These are phyloP conservation scores for Acrobasis repandana DNA, from an alignment of 2,888 invertebrate species.

Conservation along the genomic window DNA sequence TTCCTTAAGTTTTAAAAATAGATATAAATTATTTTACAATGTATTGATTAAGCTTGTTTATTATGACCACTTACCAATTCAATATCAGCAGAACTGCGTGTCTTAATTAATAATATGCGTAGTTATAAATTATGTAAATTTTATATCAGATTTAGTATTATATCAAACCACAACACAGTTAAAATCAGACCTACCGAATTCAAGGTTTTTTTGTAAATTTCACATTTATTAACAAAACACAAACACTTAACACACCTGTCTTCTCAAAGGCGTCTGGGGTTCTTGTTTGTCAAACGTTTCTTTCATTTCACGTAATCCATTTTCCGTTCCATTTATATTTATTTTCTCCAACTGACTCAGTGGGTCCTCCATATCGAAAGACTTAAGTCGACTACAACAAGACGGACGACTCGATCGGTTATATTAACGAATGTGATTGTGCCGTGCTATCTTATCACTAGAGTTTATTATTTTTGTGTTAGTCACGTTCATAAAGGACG, in stretches of 20 bases:
- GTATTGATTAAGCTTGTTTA: too few species aligned
- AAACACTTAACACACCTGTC: constrained; percentile 63
- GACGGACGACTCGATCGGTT: constrained; percentile 38
- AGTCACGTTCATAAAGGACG: constrained; percentile 9
- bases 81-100: neutral
- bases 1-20: too few species aligned
- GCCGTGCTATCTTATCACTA: constrained; percentile 54
- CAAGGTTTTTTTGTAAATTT: neutral
- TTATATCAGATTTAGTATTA: neutral
- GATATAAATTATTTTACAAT: too few species aligned
- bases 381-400: constrained; percentile 46
- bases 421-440: constrained; percentile 45
- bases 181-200: neutral
- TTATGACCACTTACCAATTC: neutral
- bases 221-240: constrained; percentile 21
- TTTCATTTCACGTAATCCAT: constrained; percentile 46
- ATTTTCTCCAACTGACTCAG: constrained; percentile 65
- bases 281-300: constrained; percentile 34
- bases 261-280: constrained; percentile 51
- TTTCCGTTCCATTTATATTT: constrained; percentile 49
- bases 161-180: neutral
- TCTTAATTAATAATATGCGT: neutral
- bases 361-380: constrained; percentile 57
- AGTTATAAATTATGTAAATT: neutral
- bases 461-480: constrained; percentile 12